These are phyloP conservation scores for Flexamia atlantica DNA, from an alignment of 2,888 invertebrate genomes.

Conservation along the genomic window DNA sequence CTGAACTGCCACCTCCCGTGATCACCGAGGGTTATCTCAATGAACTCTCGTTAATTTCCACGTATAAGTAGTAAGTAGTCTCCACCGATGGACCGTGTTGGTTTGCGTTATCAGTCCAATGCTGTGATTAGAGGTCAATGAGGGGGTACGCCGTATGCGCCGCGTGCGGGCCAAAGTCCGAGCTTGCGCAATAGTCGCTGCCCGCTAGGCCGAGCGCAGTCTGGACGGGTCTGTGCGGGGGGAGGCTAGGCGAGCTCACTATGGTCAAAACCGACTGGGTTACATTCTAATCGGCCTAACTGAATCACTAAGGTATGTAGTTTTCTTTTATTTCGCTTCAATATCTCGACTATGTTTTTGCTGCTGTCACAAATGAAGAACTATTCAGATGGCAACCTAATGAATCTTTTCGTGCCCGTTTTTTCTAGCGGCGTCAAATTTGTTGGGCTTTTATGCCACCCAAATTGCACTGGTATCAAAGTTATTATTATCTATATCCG, in stretches of 20 bases:
- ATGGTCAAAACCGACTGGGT: not conserved
- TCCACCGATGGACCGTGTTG: conserved; percentile 8
- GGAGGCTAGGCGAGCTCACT: not conserved
- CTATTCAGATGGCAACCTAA: no score
- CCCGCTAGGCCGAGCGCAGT: not conserved
- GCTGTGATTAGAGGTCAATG: conserved; percentile 5
- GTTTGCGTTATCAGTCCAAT: not conserved
- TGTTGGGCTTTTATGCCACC: no score
- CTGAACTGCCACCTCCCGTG: no score
- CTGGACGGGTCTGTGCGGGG: no score
- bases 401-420: no score
- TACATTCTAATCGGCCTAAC: not conserved
- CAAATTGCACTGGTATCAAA: no score
- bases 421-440: no score
- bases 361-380: no score
- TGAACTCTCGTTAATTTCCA: not conserved
- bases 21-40: no score
- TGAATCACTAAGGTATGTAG: conserved; percentile 16
- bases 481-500: no score
- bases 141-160: not conserved
- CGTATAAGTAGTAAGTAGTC: conserved; percentile 7
- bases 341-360: no score
- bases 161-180: conserved; percentile 28
- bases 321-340: no score
- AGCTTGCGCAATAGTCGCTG: not conserved